Base-by-base conservation (phyloP, 2,797 vertebrate species). In the Fringilla coelebs region DNA sequence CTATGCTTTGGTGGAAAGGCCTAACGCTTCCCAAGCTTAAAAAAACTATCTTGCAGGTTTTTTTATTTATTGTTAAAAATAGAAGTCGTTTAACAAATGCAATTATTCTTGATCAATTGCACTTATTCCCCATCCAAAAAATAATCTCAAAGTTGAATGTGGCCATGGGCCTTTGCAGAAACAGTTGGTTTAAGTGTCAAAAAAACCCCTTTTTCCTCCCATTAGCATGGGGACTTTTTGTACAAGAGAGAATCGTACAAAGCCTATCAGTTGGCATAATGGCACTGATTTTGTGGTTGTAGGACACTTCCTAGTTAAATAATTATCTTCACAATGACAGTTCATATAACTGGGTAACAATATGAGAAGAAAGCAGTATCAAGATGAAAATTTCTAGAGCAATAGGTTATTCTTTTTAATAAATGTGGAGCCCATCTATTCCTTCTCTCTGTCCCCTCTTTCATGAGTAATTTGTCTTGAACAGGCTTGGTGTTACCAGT, bases 161-260 rank as follows among this genome's bases (percentile, higher is more conserved):
- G 11, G 2, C 28, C 8, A 46, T 9, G 32, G 4, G 16, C 9
- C 38, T 83, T 45, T 70, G 10, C 19, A 63, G 13, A 67, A 86
- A 49, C 19, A 20, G 5, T n/a, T 43, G 2, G 3, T 48, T 49
- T 54, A 26, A 88, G 3, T 3, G 78, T 29, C 3, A 51, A 43
- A 57, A 68, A 75, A 24, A 38, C 8, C 1, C 3, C 2, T 15
- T 32, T 65, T 32, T 2, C 11, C 2, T 3, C n/a, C 2, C 7
- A 25, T 66, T 72, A 91, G 1, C 8, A 25, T 36, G 4, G 4
- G 10, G 6, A 46, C 19, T n/a, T 55, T 63, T 91, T 65, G 3
- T 34, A 8, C 1, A 1, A 68, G 21, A 82, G 1, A 45, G 5
- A 45, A 25, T 54, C 17, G 68, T 51, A 10, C 8, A 79, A 70